These are phyloP conservation scores for Orchesellides sinensis DNA, from an alignment of 2,888 invertebrate species.

Conservation along the genomic window DNA sequence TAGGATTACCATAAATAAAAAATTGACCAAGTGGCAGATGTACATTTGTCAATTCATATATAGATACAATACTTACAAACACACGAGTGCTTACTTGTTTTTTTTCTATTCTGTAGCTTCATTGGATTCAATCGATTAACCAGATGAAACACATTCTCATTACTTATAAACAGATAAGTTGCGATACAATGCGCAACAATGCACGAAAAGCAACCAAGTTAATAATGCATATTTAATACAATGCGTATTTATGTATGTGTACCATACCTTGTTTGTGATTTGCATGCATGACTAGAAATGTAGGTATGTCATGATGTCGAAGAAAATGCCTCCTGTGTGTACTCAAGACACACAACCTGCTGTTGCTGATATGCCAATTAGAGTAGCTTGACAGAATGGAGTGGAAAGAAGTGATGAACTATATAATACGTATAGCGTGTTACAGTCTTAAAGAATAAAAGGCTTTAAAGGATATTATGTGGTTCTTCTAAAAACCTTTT, in stretches of 20 bases:
- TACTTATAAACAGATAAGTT: neutral
- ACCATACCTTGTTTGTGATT: neutral
- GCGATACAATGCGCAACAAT: neutral
- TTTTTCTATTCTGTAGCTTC: no score
- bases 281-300: neutral
- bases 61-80: neutral
- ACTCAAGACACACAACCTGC: neutral
- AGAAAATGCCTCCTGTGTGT: neutral
- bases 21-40: neutral
- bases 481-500: neutral
- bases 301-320: neutral
- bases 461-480: neutral
- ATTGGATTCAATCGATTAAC: neutral
- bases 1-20: neutral
- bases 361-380: neutral
- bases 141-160: neutral
- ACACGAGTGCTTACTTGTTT: neutral
- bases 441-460: no score
- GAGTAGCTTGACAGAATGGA: neutral
- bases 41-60: neutral
- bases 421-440: neutral
- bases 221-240: conserved; percentile 16
- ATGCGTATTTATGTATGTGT: neutral
- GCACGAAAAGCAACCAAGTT: neutral
- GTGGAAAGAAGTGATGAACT: conserved; percentile 10